Evolutionary conservation across 1,140 invertebrate genomes (phyloP).

Genomic region (Drosophila saltans): DNA sequence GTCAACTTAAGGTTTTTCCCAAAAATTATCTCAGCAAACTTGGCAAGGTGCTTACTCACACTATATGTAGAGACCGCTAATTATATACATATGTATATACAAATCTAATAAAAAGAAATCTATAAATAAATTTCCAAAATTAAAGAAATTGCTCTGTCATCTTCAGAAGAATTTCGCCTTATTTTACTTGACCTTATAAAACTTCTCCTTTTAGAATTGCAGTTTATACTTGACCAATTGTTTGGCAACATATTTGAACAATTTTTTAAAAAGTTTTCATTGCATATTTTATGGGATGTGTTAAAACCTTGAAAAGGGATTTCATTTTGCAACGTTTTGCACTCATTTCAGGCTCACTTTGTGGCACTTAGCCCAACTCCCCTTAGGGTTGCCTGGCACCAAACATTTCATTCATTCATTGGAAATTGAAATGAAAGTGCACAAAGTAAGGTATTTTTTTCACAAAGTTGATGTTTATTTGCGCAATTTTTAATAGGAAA

Average conservation of each 20-base stretch:
- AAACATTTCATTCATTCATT: constrained; percentile 7
- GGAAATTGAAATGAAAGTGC: constrained; percentile 62
- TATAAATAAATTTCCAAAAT: too few species aligned
- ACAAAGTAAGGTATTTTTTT: constrained; percentile 55
- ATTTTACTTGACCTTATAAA: too few species aligned
- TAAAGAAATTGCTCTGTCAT: too few species aligned
- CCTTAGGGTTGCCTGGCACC: neutral
- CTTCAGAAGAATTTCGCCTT: too few species aligned
- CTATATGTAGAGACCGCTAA: too few species aligned
- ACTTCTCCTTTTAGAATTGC: too few species aligned
- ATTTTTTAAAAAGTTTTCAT: neutral
- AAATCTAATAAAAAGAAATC: too few species aligned
- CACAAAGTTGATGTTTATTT: constrained; percentile 30
- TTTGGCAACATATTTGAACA: neutral
- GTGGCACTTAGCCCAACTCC: constrained; percentile 17
- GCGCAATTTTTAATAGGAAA: constrained; percentile 55
- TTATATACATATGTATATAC: too few species aligned
- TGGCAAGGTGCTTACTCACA: too few species aligned
- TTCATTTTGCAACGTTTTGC: constrained; percentile 19
- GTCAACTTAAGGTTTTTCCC: too few species aligned
- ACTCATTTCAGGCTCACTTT: constrained; percentile 58
- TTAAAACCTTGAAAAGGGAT: neutral
- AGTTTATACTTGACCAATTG: neutral
- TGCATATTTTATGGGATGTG: constrained; percentile 17
- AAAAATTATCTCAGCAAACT: too few species aligned